Evolutionary conservation across 2,113 vertebrate genomes (phyloP).

Genomic region (Prunella himalayana): DNA sequence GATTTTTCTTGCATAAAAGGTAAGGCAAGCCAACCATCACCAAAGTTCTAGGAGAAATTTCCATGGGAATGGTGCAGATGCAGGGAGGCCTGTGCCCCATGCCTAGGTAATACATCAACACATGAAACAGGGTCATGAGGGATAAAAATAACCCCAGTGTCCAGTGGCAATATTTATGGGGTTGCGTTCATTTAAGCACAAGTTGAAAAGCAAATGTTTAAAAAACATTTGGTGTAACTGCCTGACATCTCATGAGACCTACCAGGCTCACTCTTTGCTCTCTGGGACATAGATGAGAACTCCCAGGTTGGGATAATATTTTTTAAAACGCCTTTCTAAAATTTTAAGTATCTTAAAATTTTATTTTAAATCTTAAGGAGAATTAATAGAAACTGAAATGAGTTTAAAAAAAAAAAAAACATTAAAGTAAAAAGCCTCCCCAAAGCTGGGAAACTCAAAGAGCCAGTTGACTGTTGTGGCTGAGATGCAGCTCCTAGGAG

Average conservation of each 20-base stretch:
- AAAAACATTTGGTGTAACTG: not conserved
- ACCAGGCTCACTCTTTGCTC: not conserved
- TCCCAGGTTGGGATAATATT: not conserved
- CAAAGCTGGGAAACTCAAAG: not conserved
- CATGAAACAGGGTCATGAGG: not conserved
- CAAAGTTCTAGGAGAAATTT: not conserved
- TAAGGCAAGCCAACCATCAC: not conserved
- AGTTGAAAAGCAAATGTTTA: not conserved
- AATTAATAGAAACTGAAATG: not conserved
- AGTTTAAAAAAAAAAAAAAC: not conserved
- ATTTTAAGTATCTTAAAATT: not conserved
- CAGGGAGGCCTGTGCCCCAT: accelerated
- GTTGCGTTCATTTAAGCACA: not conserved
- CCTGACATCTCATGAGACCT: not conserved
- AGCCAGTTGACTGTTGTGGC: not conserved
- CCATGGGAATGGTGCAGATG: not conserved
- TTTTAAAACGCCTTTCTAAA: not conserved
- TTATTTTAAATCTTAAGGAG: not conserved
- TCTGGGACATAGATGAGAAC: not conserved
- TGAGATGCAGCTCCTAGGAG: not conserved
- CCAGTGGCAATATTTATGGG: not conserved
- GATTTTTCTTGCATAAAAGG: not conserved
- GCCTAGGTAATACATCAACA: not conserved
- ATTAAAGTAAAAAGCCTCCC: not conserved
- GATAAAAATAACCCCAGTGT: not conserved